These are phyloP conservation scores for Caradrina clavipalpis DNA, from an alignment of 2,888 invertebrate species.

Conservation along the genomic window DNA sequence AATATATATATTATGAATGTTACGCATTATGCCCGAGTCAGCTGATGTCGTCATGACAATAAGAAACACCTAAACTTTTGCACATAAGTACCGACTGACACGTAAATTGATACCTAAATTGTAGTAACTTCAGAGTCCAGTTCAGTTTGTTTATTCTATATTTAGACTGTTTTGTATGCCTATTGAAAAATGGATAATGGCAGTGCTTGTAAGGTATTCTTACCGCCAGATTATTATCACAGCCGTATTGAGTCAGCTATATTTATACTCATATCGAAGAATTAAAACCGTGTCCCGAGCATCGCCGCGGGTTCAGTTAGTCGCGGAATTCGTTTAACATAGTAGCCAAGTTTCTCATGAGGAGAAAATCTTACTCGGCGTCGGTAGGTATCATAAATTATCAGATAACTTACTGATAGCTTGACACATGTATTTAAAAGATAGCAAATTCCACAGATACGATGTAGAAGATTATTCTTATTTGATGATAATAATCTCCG, in stretches of 20 bases:
- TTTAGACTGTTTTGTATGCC: background rate
- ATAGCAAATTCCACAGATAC: conserved; percentile 8
- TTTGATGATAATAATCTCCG: conserved; percentile 31
- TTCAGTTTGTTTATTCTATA: background rate
- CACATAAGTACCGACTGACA: background rate
- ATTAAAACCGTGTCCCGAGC: background rate
- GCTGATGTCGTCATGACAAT: background rate
- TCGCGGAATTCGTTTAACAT: background rate
- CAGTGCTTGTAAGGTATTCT: too few relatives aligned
- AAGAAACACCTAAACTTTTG: background rate
- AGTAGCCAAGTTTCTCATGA: background rate
- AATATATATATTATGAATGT: too few relatives aligned
- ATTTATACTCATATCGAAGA: background rate
- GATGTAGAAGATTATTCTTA: conserved; percentile 16
- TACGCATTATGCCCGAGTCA: background rate
- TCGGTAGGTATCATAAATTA: conserved; percentile 8
- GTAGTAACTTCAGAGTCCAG: background rate
- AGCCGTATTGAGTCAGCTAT: too few relatives aligned
- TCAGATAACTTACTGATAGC: background rate
- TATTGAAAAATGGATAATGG: background rate
- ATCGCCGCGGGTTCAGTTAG: background rate
- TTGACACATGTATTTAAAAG: conserved; percentile 3
- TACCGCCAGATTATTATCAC: background rate
- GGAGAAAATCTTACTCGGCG: background rate
- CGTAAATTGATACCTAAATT: background rate